Base-by-base conservation (phyloP, 2,113 vertebrate species). In the Tragelaphus strepsiceros region DNA sequence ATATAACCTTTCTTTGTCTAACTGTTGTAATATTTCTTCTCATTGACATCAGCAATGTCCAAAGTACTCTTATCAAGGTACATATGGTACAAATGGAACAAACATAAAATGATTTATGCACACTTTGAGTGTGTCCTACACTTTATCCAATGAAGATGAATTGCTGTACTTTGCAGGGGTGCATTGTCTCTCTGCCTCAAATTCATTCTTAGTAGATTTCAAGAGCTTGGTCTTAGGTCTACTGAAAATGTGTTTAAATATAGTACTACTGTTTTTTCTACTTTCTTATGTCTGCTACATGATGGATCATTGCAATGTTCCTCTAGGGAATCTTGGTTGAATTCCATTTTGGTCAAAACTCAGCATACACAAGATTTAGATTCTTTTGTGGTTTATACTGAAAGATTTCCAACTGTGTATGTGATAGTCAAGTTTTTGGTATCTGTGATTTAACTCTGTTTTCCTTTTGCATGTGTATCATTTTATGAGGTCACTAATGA, bases 101-200 rank as follows among this genome's bases (percentile, higher is more conserved):
- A 97, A 96, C 51, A 96, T 71, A 84, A 94, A 88, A 95, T 96
- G 95, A 97, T 97, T 98, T 97, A 96, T 97, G 88, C 74, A 96
- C 3, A 35, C 81, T 95, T 95, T 92, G 84, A 97, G 56, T 95
- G 54, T 61, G 61, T 95, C 96, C 54, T 96, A 0, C 56, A 92
- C 67, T 49, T 98, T 97, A 96, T 12, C 94, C 97, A 94, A 95
- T 97, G 84, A 98, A 97, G 97, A 97, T 51, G 30, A 96, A 97
- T 96, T 87, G 90, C 67, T 92, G 11, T 56, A 43, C 59, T 92
- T 71, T 91, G 86, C 28, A 96, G 94, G 56, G 77, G 93, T 74
- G 94, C 24, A 26, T 77, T 95, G 91, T 92, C 78, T 15, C 30
- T 51, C 46, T 51, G 11, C 9, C 22, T 2, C 24, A 97, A 98